Percentiles rank a stretch among this genome's conserved stretches.
These are phyloP conservation scores for Mormyrus proboscirostris DNA, from an alignment of 2,797 vertebrate species.

Conservation along the genomic window DNA sequence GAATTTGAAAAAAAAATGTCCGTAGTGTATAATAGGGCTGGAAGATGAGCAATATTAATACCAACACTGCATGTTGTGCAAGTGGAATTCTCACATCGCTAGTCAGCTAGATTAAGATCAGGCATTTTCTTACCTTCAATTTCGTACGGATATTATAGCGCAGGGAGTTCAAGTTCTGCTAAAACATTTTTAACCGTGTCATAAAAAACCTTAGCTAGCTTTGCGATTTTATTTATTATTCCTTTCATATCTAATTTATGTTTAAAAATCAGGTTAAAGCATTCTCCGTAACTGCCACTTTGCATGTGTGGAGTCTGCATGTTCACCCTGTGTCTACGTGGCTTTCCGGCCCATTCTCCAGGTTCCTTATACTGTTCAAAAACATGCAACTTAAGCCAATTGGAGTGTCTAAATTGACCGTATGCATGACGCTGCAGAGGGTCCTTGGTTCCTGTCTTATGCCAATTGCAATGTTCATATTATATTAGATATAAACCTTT, in stretches of 20 bases:
- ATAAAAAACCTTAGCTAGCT: not conserved
- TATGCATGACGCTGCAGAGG: not conserved
- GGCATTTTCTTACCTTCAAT: not conserved
- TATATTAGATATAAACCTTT: not conserved
- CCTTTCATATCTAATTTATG: not conserved
- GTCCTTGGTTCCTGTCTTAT: not conserved
- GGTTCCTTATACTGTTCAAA: not conserved
- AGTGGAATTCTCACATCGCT: not conserved
- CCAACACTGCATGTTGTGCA: not conserved
- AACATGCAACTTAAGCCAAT: not conserved
- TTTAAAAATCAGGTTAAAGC: not conserved
- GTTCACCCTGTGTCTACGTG: not conserved
- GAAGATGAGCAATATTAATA: not conserved
- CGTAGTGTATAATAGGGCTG: not conserved
- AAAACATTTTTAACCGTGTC: not conserved
- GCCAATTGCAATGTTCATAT: not conserved
- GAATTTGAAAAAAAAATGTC: not conserved
- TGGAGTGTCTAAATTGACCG: not conserved
- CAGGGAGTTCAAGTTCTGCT: not conserved
- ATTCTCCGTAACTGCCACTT: not conserved
- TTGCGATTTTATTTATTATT: not conserved
- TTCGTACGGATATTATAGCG: not conserved
- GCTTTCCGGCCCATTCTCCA: not conserved
- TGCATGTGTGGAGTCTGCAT: not conserved
- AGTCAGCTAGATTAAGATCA: not conserved